A percentile compares a stretch with the other conserved stretches of the same genome.
Conservation (phyloP, 2,113 vertebrate genomes). For the Vidua macroura region DNA sequence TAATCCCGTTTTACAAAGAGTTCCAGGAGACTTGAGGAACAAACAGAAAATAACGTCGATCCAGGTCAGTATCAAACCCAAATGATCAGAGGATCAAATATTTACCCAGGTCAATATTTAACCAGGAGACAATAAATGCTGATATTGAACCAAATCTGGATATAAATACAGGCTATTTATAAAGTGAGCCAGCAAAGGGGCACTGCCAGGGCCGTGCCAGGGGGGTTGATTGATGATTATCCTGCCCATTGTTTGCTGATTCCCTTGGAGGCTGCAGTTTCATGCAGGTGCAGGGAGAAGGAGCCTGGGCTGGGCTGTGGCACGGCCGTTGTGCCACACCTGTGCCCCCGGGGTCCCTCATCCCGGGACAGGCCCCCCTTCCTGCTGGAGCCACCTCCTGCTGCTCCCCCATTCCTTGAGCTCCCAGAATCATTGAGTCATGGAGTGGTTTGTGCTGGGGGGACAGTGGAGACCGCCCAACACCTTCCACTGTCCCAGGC, state of each 20-base stretch:
- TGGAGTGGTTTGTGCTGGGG: neutral
- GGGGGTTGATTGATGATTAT: constrained; percentile 38
- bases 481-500: fast-evolving
- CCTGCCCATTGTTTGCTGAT: constrained; percentile 54
- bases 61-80: constrained; percentile 66
- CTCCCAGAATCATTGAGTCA: neutral
- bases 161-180: constrained; percentile 61
- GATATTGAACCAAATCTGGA: constrained; percentile 68
- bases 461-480: neutral
- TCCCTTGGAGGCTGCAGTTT: constrained; percentile 9
- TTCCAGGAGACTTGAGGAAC: constrained; percentile 66
- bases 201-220: constrained; percentile 38
- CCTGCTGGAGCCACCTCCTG: neutral
- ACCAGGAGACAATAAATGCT: constrained; percentile 71
- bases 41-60: constrained; percentile 60
- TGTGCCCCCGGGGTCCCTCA: neutral
- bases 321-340: neutral
- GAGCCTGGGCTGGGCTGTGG: neutral
- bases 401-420: fast-evolving
- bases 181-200: constrained; percentile 29
- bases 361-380: neutral
- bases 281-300: constrained; percentile 22
- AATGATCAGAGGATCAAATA: constrained; percentile 70
- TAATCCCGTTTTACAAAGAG: constrained; percentile 44
- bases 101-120: constrained; percentile 72